A percentile compares a stretch with the other conserved stretches of the same genome.
phyloP scores from a whole-genome alignment of 2,113 vertebrate species.

The Hirundichthys speculiger region DNA sequence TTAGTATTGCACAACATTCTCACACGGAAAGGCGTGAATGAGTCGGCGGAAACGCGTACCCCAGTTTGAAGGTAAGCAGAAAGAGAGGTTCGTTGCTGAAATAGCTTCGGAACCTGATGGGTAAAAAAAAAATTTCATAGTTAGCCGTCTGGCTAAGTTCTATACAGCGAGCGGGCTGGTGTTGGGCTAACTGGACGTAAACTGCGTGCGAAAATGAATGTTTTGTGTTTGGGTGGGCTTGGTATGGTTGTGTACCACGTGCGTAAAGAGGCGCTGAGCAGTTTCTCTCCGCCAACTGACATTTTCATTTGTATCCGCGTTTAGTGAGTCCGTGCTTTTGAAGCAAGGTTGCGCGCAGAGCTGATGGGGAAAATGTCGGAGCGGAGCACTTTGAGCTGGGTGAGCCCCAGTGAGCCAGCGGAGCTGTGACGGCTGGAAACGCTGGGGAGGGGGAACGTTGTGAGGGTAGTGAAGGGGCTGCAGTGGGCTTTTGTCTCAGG shows the following conservation, averaged over 20 bases:
- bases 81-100: slow-evolving; percentile 22
- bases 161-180: slow-evolving; percentile 51
- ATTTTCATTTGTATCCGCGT: not conserved
- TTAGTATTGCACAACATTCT: slow-evolving; percentile 44
- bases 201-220: slow-evolving; percentile 67
- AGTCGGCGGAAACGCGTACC: slow-evolving; percentile 43
- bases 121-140: slow-evolving; percentile 41
- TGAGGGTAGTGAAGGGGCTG: slow-evolving; percentile 70
- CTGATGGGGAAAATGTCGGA: slow-evolving; percentile 62
- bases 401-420: slow-evolving; percentile 43
- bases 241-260: slow-evolving; percentile 68
- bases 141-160: slow-evolving; percentile 73
- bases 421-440: slow-evolving; percentile 52
- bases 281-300: slow-evolving; percentile 10
- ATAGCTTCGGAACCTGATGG: slow-evolving; percentile 7
- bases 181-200: slow-evolving; percentile 75
- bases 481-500: slow-evolving; percentile 79
- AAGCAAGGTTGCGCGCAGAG: slow-evolving; percentile 14
- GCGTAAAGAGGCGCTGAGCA: slow-evolving; percentile 46
- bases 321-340: not conserved
- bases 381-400: slow-evolving; percentile 45
- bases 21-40: slow-evolving; percentile 43
- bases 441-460: slow-evolving; percentile 62
- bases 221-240: slow-evolving; percentile 66
- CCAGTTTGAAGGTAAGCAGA: slow-evolving; percentile 74